Evolutionary conservation across 2,113 vertebrate species (phyloP).

Genomic region (Caretta caretta): DNA sequence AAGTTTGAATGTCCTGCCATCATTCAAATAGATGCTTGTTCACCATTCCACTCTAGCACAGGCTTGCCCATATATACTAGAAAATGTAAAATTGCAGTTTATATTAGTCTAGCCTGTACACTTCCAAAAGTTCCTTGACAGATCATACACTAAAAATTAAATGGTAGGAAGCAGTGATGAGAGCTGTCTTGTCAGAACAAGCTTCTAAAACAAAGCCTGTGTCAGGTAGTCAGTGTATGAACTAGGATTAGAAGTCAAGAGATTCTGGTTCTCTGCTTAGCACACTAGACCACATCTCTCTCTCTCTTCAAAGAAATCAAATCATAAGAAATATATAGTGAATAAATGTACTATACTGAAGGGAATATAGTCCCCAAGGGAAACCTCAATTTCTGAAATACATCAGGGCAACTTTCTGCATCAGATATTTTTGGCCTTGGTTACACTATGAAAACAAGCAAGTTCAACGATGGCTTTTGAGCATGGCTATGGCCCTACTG

Average conservation of each 20-base stretch:
- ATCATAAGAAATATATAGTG: neutral
- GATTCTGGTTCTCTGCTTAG: neutral
- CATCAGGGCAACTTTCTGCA: neutral
- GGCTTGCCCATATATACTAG: neutral
- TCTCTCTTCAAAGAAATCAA: neutral
- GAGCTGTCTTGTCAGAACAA: slow-evolving; percentile 31
- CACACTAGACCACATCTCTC: neutral
- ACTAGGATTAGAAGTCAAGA: neutral
- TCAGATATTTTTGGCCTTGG: neutral
- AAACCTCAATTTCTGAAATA: neutral
- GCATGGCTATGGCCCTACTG: neutral
- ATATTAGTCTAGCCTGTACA: neutral
- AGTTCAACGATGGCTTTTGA: neutral
- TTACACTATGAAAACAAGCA: neutral
- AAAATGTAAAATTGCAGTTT: slow-evolving; percentile 21
- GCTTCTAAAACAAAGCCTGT: slow-evolving; percentile 31
- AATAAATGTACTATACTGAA: neutral
- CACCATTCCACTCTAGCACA: neutral
- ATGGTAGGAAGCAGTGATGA: slow-evolving; percentile 46
- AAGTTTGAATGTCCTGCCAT: neutral
- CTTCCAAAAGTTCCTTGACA: slow-evolving; percentile 17
- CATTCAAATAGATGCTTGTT: neutral
- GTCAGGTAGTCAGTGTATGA: neutral
- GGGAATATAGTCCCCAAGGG: neutral
- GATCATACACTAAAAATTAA: slow-evolving; percentile 21